These are phyloP conservation scores for Galeopsomyia nigrocyanea DNA, from an alignment of 2,888 invertebrate species.

Conservation along the genomic window DNA sequence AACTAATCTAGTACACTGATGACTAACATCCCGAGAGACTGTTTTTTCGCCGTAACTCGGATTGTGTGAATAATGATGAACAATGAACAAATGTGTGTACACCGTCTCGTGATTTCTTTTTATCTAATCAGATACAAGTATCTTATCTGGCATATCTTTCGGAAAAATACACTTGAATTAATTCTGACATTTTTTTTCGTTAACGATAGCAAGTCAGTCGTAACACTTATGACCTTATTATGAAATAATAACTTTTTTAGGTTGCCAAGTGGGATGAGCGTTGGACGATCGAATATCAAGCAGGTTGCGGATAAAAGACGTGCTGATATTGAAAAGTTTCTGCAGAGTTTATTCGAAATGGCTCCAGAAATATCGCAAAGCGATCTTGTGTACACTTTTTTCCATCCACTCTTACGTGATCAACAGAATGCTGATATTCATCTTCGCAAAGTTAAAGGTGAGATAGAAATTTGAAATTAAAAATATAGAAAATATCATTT, in stretches of 20 bases:
- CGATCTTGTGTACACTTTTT: conserved; percentile 98
- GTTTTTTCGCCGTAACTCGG: no score
- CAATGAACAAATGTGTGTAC: neutral
- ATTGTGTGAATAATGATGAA: no score
- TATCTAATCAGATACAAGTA: conserved; percentile 46
- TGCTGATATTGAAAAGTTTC: conserved; percentile 88
- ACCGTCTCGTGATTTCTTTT: conserved; percentile 30
- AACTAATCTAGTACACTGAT: no score
- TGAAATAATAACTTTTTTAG: conserved; percentile 65
- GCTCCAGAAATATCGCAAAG: conserved; percentile 96
- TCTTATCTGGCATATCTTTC: conserved; percentile 39
- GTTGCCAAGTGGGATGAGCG: conserved; percentile 81
- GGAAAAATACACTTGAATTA: conserved; percentile 18
- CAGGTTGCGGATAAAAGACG: conserved; percentile 95
- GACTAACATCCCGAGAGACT: no score
- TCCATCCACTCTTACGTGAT: conserved; percentile 95
- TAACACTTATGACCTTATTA: no score
- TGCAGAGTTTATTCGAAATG: conserved; percentile 86
- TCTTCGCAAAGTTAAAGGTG: conserved; percentile 83
- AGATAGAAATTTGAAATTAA: neutral
- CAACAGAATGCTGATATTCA: conserved; percentile 91
- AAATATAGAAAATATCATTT: neutral
- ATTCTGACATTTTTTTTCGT: conserved; percentile 13
- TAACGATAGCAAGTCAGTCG: neutral
- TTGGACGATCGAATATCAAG: conserved; percentile 94